Base-by-base conservation (phyloP, 2,888 invertebrate species). In the Synanthedon andrenaeformis region DNA sequence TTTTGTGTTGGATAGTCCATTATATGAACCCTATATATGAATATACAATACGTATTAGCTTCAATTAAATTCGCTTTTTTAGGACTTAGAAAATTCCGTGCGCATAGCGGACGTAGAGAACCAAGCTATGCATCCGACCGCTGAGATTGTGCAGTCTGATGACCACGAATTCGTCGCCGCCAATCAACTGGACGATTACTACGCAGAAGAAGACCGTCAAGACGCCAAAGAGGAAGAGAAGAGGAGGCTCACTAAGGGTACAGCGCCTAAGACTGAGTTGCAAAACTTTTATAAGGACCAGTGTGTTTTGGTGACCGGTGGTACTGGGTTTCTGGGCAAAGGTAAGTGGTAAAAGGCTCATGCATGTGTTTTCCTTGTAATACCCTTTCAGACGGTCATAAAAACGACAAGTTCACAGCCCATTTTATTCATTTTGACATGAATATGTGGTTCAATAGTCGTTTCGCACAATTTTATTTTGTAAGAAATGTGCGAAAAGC, bases 81-180 rank as follows among this genome's bases (percentile, higher is more conserved):
- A 86, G 85, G 86, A 85, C 28, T 55, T 86, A 49, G 86, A 86
- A 58, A 82, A 73, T 58, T 58, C 79, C 3, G 79, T 79, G 0
- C 76, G 79, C 50, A 68, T 75, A 14, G 68, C 77, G 0, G 81
- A 82, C 52, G 67, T 68, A 1, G 85, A 87, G 17, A 84, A 81
- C 60, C 69, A 80, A 53, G 77, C 77, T 0, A 83, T 87, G 84
- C 84, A 77, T 53, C 82, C 86, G 0, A 77, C 79, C 2, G 85
- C 85, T 0, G 72, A 76, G 0, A 78, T 84, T 35, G 59, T 84
- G 49, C 89, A 90, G 66, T 81, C 89, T 0, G 89, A 89, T 60
- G 89, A 89, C 68, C 84, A 87, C 58, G 82, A 85, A 59, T 90
- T 90, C 66, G 77, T 82, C 1, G 88, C 90, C 0, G 83, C 86